Base-by-base conservation (phyloP, 1,140 invertebrate genomes). In the Aphis gossypii region DNA sequence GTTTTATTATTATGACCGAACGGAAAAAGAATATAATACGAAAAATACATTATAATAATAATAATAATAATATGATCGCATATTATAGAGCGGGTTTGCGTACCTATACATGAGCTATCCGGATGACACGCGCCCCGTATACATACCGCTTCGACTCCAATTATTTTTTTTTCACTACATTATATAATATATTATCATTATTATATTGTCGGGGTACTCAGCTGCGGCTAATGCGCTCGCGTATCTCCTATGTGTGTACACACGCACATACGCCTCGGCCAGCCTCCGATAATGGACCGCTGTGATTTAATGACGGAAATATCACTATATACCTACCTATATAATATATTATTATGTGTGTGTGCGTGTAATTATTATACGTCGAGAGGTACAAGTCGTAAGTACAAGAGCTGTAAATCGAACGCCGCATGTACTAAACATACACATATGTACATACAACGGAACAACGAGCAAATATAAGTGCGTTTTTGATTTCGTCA, bases 41-140 rank as follows among this genome's bases (percentile, higher is more conserved):
- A 76, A 35, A n/a, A 76, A 18, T n/a, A n/a, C n/a, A 76, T 76
- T 35, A 76, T 76, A 41, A 41, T 76, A 76, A 76, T 76, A 41
- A 41, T 76, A 76, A 76, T 76, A n/a, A 68, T 68, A 68, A 68
- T 68, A n/a, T 68, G 60, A 76, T 76, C 60, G n/a, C 30, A n/a
- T 18, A 54, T 54, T 54, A 54, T 54, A 76, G 30, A 18, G 30
- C 14, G 60, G 9, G 30, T 8, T 11, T 25, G 25, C 38, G 38
- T 56, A 56, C 54, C 54, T 23, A 56, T 25, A 56, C 60, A n/a
- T 3, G 38, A 6, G 25, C 30, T 9, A n/a, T n/a, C 60, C n/a
- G 14, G 60, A 76, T 76, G 60, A 76, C 60, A 76, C 60, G 60
- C 60, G 60, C 60, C 14, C 60, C 30, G n/a, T n/a, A n/a, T 14